Base-by-base conservation (phyloP, 2,797 vertebrate species). In the Anguilla anguilla region DNA sequence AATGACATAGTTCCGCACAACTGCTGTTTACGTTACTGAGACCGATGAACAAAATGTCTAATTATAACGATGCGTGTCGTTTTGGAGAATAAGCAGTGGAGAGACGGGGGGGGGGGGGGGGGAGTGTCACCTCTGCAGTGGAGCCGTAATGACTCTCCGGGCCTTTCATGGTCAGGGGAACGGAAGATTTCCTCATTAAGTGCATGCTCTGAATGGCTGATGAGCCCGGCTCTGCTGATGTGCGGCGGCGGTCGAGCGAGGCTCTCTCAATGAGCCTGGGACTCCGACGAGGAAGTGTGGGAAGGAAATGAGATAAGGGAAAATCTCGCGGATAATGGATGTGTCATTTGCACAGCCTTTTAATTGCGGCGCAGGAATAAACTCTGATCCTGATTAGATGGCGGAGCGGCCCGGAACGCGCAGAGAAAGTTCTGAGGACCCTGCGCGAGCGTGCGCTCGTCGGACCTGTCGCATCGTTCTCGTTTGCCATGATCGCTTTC, bases 141-240 rank as follows among this genome's bases (percentile, higher is more conserved):
- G 90, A 92, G 92, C 93, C 89, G 93, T 95, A 96, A 96, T 96
- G 95, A 95, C 94, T 94, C 92, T 89, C 90, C 85, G 93, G 92
- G 90, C 95, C 90, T 94, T 95, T 96, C 94, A 93, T 91, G 92
- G 94, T 94, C 90, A 91, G 93, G 85, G 91, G 90, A 91, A 89
- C 89, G 89, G 91, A 89, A 93, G 94, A 96, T 96, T 96, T 95
- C 94, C 95, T 96, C 95, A 96, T 96, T 96, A 95, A 94, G 93
- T 94, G 94, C 93, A 93, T 93, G 91, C 91, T 94, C 92, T 92
- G 94, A 86, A 86, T 86, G 64, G 43, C 51, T 86, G 85, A 95
- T 95, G 93, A 93, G 93, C 88, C 86, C 93, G 86, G 88, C 91
- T 89, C 53, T 87, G 7, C 91, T 83, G 93, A 93, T 90, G 90